These are phyloP conservation scores for Danio aesculapii DNA, from an alignment of 2,797 vertebrate species.

Conservation along the genomic window DNA sequence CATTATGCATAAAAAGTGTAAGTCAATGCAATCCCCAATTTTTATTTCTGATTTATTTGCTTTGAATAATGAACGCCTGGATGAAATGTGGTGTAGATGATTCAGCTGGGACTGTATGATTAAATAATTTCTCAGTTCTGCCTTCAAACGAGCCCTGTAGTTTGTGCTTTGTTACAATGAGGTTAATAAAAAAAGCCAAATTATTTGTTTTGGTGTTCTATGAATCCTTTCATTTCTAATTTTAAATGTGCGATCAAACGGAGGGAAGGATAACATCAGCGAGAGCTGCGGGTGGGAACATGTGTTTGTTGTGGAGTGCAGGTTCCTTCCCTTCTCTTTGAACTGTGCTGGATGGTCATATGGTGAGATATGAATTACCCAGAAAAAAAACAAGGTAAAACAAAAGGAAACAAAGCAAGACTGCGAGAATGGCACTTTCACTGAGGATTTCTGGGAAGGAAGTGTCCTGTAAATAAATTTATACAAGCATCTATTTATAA, in stretches of 20 bases:
- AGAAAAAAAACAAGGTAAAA: neutral
- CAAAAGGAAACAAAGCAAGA: slow-evolving; percentile 36
- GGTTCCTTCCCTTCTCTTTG: slow-evolving; percentile 58
- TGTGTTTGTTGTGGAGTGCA: slow-evolving; percentile 57
- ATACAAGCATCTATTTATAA: slow-evolving; percentile 43
- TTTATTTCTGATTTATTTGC: slow-evolving; percentile 1
- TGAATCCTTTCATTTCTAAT: slow-evolving; percentile 54
- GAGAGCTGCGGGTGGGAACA: slow-evolving; percentile 40
- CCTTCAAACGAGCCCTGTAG: slow-evolving; percentile 25
- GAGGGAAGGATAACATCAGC: slow-evolving; percentile 48
- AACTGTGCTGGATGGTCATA: slow-evolving; percentile 44
- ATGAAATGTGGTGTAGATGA: neutral
- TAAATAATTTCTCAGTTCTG: slow-evolving; percentile 1
- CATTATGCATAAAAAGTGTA: neutral
- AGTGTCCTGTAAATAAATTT: slow-evolving; percentile 20
- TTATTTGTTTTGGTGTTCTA: slow-evolving; percentile 57
- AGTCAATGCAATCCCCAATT: neutral
- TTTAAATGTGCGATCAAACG: slow-evolving; percentile 56
- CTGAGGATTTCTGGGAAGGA: slow-evolving; percentile 41
- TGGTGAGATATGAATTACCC: slow-evolving; percentile 42
- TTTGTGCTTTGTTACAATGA: slow-evolving; percentile 25
- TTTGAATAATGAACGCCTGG: slow-evolving; percentile 1
- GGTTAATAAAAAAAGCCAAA: slow-evolving; percentile 45
- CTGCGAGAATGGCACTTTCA: slow-evolving; percentile 22
- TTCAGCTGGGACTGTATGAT: neutral